phyloP scores from a whole-genome alignment of 2,888 invertebrate species.

The Danaus chrysippus region DNA sequence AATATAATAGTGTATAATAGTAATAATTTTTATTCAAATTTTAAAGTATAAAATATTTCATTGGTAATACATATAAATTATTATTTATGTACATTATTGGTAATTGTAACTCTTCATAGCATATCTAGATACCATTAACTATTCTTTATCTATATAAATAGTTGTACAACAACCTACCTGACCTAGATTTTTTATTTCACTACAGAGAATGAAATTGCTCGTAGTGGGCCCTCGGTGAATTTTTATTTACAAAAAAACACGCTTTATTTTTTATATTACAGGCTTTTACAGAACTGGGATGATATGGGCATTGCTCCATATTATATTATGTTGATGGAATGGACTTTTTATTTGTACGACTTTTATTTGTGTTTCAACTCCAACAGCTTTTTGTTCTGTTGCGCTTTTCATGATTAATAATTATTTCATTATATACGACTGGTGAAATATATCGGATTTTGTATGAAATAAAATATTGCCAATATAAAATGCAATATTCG shows the following conservation, averaged over 20 bases:
- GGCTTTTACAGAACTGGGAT: constrained; percentile 32
- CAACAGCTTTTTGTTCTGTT: constrained; percentile 12
- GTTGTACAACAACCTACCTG: constrained; percentile 50
- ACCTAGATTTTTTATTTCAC: constrained; percentile 75
- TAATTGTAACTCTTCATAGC: background rate
- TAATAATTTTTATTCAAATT: no score
- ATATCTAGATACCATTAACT: constrained; percentile 40
- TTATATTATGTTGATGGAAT: constrained; percentile 40
- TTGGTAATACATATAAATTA: no score
- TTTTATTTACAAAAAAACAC: constrained; percentile 50
- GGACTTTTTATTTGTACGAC: constrained; percentile 29
- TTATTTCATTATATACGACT: no score
- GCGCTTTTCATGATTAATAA: constrained; percentile 13
- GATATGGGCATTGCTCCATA: constrained; percentile 33
- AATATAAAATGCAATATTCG: constrained; percentile 15
- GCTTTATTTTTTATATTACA: constrained; percentile 60
- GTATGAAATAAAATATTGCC: background rate
- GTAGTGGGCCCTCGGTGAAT: constrained; percentile 49
- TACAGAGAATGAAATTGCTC: constrained; percentile 72
- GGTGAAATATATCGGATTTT: no score
- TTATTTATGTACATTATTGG: background rate
- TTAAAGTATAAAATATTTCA: no score
- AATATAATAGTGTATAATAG: no score
- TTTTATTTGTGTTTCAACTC: constrained; percentile 21
- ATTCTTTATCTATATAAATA: constrained; percentile 45